Conservation (phyloP, 1,140 invertebrate species). For the Acromyrmex charruanus region DNA sequence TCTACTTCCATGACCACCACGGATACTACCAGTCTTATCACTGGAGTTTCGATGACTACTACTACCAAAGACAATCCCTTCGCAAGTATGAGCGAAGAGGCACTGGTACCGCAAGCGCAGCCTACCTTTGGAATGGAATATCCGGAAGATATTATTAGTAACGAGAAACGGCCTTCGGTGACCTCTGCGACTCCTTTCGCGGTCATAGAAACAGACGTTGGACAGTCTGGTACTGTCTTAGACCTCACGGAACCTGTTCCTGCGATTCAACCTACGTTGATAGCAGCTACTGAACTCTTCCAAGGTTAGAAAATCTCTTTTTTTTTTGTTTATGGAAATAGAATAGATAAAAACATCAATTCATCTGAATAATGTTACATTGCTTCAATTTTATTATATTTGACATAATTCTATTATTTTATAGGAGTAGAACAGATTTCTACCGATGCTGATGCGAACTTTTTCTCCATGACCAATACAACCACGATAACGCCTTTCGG, state of each 20-base stretch:
- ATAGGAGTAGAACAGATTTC: constrained; percentile 74
- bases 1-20: constrained; percentile 75
- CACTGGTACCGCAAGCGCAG: constrained; percentile 56
- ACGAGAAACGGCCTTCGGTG: constrained; percentile 76
- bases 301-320: constrained; percentile 25
- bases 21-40: constrained; percentile 51
- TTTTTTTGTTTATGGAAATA: background rate
- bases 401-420: background rate
- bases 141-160: constrained; percentile 63
- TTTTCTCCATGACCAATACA: constrained; percentile 67
- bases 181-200: constrained; percentile 54
- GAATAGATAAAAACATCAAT: background rate
- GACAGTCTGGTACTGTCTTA: constrained; percentile 7
- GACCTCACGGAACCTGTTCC: constrained; percentile 51
- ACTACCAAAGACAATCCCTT: constrained; percentile 79
- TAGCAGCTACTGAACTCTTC: constrained; percentile 65
- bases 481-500: constrained; percentile 50
- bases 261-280: constrained; percentile 78
- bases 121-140: constrained; percentile 60
- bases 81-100: constrained; percentile 63
- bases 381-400: background rate
- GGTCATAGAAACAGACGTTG: constrained; percentile 42
- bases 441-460: constrained; percentile 66
- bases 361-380: background rate
- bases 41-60: constrained; percentile 64